These are phyloP conservation scores for Tenthredo notha DNA, from an alignment of 2,888 invertebrate species.

Conservation along the genomic window DNA sequence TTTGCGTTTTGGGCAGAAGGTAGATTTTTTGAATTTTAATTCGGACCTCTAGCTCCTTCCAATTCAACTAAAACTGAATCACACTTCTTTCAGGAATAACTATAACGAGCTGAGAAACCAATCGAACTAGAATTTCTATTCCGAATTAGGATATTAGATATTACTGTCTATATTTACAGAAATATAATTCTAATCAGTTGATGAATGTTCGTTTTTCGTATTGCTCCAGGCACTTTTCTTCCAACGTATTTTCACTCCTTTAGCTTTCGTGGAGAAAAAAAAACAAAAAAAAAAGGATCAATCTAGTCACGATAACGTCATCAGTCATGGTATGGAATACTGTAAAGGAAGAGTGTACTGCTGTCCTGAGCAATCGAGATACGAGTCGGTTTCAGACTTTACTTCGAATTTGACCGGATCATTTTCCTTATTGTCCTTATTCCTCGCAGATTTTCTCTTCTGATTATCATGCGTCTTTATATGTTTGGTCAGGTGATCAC, in stretches of 20 bases:
- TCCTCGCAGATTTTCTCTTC: constrained; percentile 79
- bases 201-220: too few species aligned
- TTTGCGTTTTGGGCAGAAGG: too few species aligned
- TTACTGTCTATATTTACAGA: constrained; percentile 17
- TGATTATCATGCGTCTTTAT: constrained; percentile 91
- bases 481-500: constrained; percentile 96
- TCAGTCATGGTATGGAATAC: constrained; percentile 20
- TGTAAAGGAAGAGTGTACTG: constrained; percentile 14
- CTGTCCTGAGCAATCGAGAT: neutral
- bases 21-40: too few species aligned
- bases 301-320: neutral
- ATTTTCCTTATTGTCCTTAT: constrained; percentile 77
- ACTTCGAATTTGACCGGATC: constrained; percentile 58
- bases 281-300: neutral
- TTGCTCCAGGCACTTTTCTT: constrained; percentile 46
- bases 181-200: neutral
- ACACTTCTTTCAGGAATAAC: too few species aligned
- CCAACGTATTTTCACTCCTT: neutral
- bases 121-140: too few species aligned
- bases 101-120: too few species aligned
- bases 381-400: neutral
- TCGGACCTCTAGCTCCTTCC: too few species aligned
- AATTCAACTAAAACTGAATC: too few species aligned
- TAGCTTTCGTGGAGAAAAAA: too few species aligned
- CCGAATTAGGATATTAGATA: neutral